These are phyloP conservation scores for Perdita meconis DNA, from an alignment of 2,888 invertebrate species.

Conservation along the genomic window DNA sequence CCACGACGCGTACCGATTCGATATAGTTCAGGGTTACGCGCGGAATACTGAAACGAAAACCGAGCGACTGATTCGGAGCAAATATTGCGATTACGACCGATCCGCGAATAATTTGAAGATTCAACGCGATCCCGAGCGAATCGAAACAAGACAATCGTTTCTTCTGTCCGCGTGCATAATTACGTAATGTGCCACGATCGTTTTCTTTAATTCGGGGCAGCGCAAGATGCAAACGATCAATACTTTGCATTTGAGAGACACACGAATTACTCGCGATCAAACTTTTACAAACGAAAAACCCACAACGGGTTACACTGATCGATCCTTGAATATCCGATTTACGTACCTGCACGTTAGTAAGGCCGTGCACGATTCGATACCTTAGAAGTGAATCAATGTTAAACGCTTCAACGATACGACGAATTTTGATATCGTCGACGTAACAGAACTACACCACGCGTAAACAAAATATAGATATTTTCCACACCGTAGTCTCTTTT, in stretches of 20 bases:
- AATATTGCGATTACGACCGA: no score
- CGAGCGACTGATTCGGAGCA: no score
- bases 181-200: conserved; percentile 38
- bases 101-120: no score
- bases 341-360: background rate
- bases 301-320: background rate
- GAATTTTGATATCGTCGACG: background rate
- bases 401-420: background rate
- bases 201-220: conserved; percentile 40
- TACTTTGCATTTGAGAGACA: conserved; percentile 41
- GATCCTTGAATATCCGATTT: background rate
- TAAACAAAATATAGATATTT: no score
- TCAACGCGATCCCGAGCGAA: no score
- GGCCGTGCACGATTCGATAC: background rate
- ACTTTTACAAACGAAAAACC: background rate
- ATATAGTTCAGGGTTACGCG: background rate
- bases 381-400: background rate
- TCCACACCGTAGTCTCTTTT: no score
- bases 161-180: conserved; percentile 9
- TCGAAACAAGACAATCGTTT: background rate
- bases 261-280: conserved; percentile 7
- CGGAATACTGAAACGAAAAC: background rate
- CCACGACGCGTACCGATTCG: background rate
- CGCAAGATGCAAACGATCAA: conserved; percentile 41
- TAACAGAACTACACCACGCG: background rate